Conservation (phyloP, 2,888 invertebrate species). For the Craniophora ligustri region DNA sequence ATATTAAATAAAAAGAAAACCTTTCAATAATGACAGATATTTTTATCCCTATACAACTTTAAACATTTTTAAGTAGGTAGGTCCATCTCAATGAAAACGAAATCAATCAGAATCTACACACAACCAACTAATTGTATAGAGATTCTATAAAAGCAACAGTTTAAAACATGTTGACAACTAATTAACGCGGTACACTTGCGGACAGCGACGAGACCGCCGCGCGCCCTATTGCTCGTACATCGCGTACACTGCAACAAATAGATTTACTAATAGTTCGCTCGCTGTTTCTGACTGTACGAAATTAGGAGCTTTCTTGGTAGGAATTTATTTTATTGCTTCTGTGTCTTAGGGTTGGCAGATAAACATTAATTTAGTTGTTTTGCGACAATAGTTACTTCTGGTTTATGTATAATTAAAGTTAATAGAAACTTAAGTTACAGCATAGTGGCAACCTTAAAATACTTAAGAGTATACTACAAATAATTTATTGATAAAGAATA, state of each 20-base stretch:
- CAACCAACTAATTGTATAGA: neutral
- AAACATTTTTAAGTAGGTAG: too few species aligned
- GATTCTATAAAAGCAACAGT: slow-evolving; percentile 43
- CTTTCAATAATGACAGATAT: too few species aligned
- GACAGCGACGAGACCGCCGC: slow-evolving; percentile 37
- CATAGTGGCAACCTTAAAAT: neutral
- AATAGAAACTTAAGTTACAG: neutral
- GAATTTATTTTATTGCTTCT: slow-evolving; percentile 4
- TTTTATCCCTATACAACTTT: neutral
- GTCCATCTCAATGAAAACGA: neutral
- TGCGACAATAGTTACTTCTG: neutral
- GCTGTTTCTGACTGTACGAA: slow-evolving; percentile 21
- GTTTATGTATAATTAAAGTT: neutral
- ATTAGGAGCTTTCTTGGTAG: slow-evolving; percentile 15
- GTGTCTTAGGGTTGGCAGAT: slow-evolving; percentile 4
- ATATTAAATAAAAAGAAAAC: too few species aligned
- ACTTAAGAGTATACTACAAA: neutral
- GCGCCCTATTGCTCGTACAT: slow-evolving; percentile 33
- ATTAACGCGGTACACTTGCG: slow-evolving; percentile 48
- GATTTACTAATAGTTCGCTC: slow-evolving; percentile 39
- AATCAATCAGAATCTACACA: neutral
- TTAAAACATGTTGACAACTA: slow-evolving; percentile 51
- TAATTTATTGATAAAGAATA: too few species aligned
- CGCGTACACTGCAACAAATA: slow-evolving; percentile 32
- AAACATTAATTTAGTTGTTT: neutral